Evolutionary conservation across 2,888 invertebrate species (phyloP).

Genomic region (Mythimna vitellina): DNA sequence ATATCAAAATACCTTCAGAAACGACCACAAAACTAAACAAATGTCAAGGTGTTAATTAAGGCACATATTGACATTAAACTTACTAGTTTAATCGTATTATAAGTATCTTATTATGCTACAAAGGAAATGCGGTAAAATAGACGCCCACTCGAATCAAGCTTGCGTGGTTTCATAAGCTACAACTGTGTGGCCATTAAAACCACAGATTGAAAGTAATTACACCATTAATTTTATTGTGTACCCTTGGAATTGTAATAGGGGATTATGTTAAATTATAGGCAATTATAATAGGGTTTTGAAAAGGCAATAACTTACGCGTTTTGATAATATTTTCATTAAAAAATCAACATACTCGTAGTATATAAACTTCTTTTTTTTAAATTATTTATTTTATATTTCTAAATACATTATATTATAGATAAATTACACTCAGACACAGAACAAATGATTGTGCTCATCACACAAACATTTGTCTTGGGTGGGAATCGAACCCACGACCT

Average conservation of each 20-base stretch:
- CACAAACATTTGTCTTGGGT: no score
- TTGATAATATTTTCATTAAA: background rate
- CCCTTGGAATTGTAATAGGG: conserved; percentile 31
- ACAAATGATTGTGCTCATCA: no score
- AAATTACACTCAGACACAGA: no score
- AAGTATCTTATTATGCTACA: conserved; percentile 17
- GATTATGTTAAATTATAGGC: conserved; percentile 26
- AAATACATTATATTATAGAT: no score
- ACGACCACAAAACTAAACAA: no score
- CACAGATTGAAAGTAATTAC: conserved; percentile 34
- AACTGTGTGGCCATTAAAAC: conserved; percentile 33
- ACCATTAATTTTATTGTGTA: conserved; percentile 36
- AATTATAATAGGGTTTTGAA: conserved; percentile 1
- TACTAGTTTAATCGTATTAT: conserved; percentile 24
- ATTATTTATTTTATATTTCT: no score
- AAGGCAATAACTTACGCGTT: background rate
- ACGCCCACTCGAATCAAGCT: conserved; percentile 33
- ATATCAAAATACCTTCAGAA: no score
- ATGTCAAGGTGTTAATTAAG: background rate
- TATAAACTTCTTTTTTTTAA: no score
- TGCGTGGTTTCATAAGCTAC: conserved; percentile 32
- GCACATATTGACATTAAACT: conserved; percentile 11
- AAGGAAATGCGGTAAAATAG: conserved; percentile 32
- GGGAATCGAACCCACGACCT: no score
- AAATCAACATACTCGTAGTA: no score